Conservation (phyloP, 2,888 invertebrate species). For the Ephialtes manifestator region DNA sequence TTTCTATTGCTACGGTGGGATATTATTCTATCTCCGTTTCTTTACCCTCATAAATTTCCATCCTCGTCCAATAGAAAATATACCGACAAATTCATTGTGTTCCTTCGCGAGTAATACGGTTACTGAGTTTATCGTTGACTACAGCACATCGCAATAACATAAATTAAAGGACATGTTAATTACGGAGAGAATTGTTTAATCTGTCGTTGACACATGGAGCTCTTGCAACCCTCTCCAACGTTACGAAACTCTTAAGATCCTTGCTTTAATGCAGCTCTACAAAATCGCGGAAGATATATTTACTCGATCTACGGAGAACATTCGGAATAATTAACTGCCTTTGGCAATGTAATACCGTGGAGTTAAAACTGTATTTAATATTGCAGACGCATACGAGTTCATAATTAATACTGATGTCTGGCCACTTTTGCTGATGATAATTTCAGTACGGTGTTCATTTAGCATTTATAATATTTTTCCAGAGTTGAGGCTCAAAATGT, state of each 20-base stretch:
- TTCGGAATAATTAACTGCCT: not conserved
- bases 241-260: not conserved
- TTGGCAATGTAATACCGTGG: not conserved
- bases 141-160: conserved; percentile 31
- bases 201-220: conserved; percentile 17
- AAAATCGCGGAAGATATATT: not conserved
- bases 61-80: not conserved
- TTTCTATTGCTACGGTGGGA: not conserved
- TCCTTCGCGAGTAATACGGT: not conserved
- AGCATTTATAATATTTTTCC: not conserved
- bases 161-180: conserved; percentile 53
- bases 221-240: conserved; percentile 4
- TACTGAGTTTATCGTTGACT: conserved; percentile 3
- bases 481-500: not conserved
- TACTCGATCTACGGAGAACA: conserved; percentile 6
- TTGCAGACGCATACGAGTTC: not conserved
- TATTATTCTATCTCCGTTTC: conserved; percentile 5
- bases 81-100: conserved; percentile 20
- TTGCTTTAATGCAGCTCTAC: not conserved
- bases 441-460: not conserved
- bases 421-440: not conserved
- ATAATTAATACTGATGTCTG: not conserved
- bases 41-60: not conserved
- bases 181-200: conserved; percentile 44
- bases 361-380: not conserved